Base-by-base conservation (phyloP, 1,140 invertebrate genomes). In the Olivierus martensii region DNA sequence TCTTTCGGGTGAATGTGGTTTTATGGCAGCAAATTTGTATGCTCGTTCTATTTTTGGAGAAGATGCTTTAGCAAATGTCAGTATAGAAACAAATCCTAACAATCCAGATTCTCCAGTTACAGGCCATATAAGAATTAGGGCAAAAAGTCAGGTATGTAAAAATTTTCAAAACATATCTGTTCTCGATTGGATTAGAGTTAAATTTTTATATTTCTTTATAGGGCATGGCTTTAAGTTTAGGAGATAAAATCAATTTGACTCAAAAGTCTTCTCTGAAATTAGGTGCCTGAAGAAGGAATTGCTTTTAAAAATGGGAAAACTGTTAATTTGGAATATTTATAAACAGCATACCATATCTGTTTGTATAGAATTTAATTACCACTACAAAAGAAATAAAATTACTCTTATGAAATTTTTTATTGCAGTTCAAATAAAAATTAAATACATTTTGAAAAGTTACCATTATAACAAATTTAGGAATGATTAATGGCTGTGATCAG, bases 11-110 rank as follows among this genome's bases (percentile, higher is more conserved):
- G 88, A 97, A 63, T 99, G 94, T 71, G 92, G 93, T 14, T 99
- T 99, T 70, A 91, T 99, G 87, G 94, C 94, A 37, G 96, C 94
- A 36, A 99, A 99, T 67, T 83, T 99, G 76, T 99, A 98, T 73
- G 94, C 95, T 37, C 83, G 91, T 47, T 97, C 93, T 3, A 98
- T 99, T 65, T 99, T 99, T 72, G 96, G 96, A 3, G 95, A 99
- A 73, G 93, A 99, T 71, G 94, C 94, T 3, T 71, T 99, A 53
- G 95, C 94, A 45, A 99, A 99, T 78, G 77, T 99, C 58, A 95
- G 90, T 64, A 91, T 99, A 62, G 96, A 99, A 70, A 95, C 94
- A 63, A 57, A 60, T 14, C 84, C 91, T 12, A 82, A 89, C 65
- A 84, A 89, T 65, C 79, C 84, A 5, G 80, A 85, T 61, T 81